Percentiles rank a stretch among this genome's conserved stretches.
phyloP scores from a whole-genome alignment of 2,888 invertebrate species.

The Cybosia mesomella region DNA sequence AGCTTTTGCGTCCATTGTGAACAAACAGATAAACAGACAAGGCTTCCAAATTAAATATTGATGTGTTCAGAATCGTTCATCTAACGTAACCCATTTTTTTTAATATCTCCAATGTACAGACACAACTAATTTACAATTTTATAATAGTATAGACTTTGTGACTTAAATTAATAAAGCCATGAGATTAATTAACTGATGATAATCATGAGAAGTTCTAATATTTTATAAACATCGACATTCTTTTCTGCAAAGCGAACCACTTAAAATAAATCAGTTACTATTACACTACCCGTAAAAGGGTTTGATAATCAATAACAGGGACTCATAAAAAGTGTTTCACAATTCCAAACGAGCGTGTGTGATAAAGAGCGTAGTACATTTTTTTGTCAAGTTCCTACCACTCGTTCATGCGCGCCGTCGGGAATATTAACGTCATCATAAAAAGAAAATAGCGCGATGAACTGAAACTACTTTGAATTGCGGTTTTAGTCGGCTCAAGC shows the following conservation, averaged over 20 bases:
- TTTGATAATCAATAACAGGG: background rate
- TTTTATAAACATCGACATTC: background rate
- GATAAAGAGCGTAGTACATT: background rate
- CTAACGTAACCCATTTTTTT: no score
- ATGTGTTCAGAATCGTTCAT: no score
- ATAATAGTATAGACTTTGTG: no score
- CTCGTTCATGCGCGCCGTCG: background rate
- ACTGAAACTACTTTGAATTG: background rate
- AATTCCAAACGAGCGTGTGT: conserved; percentile 2
- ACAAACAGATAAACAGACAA: no score
- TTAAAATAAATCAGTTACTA: conserved; percentile 1
- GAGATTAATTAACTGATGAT: no score
- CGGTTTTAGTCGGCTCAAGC: no score
- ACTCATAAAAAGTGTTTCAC: background rate
- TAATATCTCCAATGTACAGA: no score
- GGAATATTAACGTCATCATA: background rate
- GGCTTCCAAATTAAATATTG: no score
- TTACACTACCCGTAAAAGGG: background rate
- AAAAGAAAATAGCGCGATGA: background rate
- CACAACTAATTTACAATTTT: no score
- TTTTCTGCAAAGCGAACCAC: background rate
- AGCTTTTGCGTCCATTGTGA: no score
- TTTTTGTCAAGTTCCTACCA: background rate
- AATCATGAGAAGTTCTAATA: no score
- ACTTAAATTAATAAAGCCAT: no score